phyloP scores from a whole-genome alignment of 2,888 invertebrate genomes.

The Cistogaster globosa region DNA sequence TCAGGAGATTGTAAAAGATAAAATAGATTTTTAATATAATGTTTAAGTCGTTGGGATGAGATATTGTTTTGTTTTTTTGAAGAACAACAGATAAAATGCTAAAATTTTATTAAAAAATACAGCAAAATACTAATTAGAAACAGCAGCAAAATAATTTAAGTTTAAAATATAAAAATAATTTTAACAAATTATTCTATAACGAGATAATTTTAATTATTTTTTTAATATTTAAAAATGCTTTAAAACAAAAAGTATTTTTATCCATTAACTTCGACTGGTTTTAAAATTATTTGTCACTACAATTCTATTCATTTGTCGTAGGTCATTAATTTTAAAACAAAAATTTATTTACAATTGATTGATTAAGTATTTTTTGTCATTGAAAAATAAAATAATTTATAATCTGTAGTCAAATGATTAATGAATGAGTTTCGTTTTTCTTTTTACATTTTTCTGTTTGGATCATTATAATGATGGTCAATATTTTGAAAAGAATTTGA shows the following conservation, averaged over 20 bases:
- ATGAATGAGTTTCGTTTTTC: slow-evolving; percentile 14
- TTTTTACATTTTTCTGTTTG: not conserved
- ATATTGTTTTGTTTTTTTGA: slow-evolving; percentile 9
- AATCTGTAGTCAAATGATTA: slow-evolving; percentile 58
- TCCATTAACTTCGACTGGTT: not conserved
- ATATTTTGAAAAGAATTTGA: slow-evolving; percentile 56
- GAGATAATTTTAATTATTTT: too few species aligned
- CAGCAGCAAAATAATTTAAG: too few species aligned
- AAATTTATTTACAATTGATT: slow-evolving; percentile 51
- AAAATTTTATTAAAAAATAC: slow-evolving; percentile 20
- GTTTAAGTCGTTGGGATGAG: not conserved
- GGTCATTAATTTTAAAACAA: slow-evolving; percentile 21
- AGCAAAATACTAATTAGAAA: too few species aligned
- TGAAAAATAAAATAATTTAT: slow-evolving; percentile 66
- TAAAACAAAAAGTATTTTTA: not conserved
- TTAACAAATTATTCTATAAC: too few species aligned
- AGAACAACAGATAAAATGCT: slow-evolving; percentile 46
- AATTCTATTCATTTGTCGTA: slow-evolving; percentile 3
- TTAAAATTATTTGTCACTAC: slow-evolving; percentile 37
- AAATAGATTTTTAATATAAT: slow-evolving; percentile 31
- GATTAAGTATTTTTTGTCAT: slow-evolving; percentile 57
- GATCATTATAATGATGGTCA: slow-evolving; percentile 31
- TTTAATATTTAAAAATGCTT: too few species aligned
- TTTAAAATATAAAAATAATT: not conserved
- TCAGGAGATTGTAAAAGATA: slow-evolving; percentile 41